Evolutionary conservation across 2,888 invertebrate species (phyloP), one percentile per base, ranked within the genome.

Genomic region (Dione vanillae): DNA sequence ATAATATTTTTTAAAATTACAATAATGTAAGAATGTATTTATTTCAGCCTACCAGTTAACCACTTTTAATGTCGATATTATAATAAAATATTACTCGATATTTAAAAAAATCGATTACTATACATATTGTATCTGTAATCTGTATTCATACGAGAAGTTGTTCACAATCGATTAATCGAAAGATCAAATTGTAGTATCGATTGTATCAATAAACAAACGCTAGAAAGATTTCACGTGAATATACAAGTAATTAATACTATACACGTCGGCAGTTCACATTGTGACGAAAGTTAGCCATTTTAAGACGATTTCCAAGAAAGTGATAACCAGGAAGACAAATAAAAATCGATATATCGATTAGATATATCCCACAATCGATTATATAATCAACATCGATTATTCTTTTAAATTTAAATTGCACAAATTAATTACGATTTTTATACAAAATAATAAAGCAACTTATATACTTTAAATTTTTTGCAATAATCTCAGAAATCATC

Each of bases 221-320:
- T 61, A 61, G 45, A 45, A 61, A 45, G 61, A 61, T 6, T 27
- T 27, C 35, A 16, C n/a, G 16, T 16, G 45, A 61, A 45, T 45
- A 35, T 61, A 61, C 43, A 61, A 45, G n/a, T 35, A 45, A 35
- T 43, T 61, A 16, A 43, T 35, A 27, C n/a, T 45, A 45, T 45
- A 61, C 43, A 61, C 43, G 11, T 61, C 41, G 27, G 61, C 61
- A 61, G 45, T 61, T 61, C 27, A 61, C 11, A 35, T 61, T 45
- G 61, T 61, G 61, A 61, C 45, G 27, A 61, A 12, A 45, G 27
- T 45, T 0, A 12, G 61, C 45, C 43, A 40, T 56, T n/a, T 12
- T 16, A n/a, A 45, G 27, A 45, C 45, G 43, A 45, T 43, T 61
- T n/a, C 61, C 27, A n/a, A 61, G 43, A 11, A 45, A 27, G n/a